Conservation (phyloP, 1,140 invertebrate genomes). For the Drosophila burlai region DNA sequence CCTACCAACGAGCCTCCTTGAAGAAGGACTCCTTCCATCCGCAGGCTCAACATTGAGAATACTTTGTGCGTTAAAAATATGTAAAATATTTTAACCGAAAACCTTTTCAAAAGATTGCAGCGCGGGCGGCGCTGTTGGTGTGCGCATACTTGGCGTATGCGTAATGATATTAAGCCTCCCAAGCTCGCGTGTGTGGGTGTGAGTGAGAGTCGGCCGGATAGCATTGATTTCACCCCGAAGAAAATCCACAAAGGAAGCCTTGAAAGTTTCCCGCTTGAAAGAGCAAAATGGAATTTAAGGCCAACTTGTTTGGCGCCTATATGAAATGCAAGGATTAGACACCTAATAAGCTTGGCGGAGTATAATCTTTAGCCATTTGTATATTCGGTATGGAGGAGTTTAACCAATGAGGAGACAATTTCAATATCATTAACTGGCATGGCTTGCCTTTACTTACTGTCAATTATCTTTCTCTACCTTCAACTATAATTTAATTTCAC, state of each 20-base stretch:
- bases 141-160: constrained; percentile 45
- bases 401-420: not conserved
- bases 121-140: constrained; percentile 36
- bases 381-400: not conserved
- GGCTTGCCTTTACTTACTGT: not conserved
- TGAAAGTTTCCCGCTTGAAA: constrained; percentile 1
- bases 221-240: constrained; percentile 40
- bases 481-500: constrained; percentile 9
- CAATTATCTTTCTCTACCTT: not conserved
- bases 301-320: constrained; percentile 14
- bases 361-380: not conserved
- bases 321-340: constrained; percentile 1
- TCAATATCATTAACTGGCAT: no score
- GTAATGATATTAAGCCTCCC: constrained; percentile 61
- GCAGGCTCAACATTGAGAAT: constrained; percentile 51
- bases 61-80: constrained; percentile 73
- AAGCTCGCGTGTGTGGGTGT: constrained; percentile 1
- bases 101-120: constrained; percentile 79
- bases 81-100: constrained; percentile 79
- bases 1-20: constrained; percentile 4
- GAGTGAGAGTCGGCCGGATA: constrained; percentile 13
- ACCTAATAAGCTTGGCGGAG: not conserved
- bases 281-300: constrained; percentile 25
- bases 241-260: constrained; percentile 19
- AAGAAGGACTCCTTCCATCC: constrained; percentile 6